Base-by-base conservation (phyloP, 2,797 vertebrate species). In the Toxotes lorentzi region DNA sequence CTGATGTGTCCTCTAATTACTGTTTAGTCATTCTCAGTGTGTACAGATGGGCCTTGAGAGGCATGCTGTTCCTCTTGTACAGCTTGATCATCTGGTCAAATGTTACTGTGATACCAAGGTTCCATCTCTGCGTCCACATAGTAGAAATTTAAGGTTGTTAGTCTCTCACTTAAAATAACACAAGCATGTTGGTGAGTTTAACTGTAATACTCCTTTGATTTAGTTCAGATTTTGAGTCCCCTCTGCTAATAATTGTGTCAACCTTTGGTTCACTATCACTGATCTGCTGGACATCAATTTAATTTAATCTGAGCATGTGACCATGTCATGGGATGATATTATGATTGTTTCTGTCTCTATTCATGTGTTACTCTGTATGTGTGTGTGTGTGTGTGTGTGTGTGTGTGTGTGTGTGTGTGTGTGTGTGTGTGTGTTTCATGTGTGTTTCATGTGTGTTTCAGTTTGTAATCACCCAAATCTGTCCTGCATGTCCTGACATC, bases 401-500 rank as follows among this genome's bases (percentile, higher is more conserved):
- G 30, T 66, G 32, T 70, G 30, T 66, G 32, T 70, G 30, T 66
- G 32, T 70, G 30, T 66, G 32, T 70, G 30, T 66, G 32, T 70
- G 30, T 66, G 32, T 70, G 30, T 66, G 32, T 70, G 30, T 66
- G 32, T 70, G n/a, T n/a, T n/a, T n/a, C n/a, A n/a, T n/a, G n/a
- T n/a, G n/a, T n/a, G n/a, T n/a, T n/a, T n/a, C n/a, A n/a, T n/a
- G 3, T 81, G 30, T 66, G 32, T 70, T 59, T 70, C 16, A 21
- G 21, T 59, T 48, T 70, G 40, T n/a, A 34, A 59, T 79, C 45
- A 35, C 34, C 50, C 38, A 34, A 57, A 50, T 66, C 66, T 73
- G 74, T 72, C 74, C 47, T 72, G 77, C 48, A 63, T 77, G 83
- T 8, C 0, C 65, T 34, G 11, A 57, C 53, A 62, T 73, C 24